A percentile compares a stretch with the other conserved stretches of the same genome.
phyloP scores from a whole-genome alignment of 1,140 invertebrate genomes.

The Theocolax elegans region DNA sequence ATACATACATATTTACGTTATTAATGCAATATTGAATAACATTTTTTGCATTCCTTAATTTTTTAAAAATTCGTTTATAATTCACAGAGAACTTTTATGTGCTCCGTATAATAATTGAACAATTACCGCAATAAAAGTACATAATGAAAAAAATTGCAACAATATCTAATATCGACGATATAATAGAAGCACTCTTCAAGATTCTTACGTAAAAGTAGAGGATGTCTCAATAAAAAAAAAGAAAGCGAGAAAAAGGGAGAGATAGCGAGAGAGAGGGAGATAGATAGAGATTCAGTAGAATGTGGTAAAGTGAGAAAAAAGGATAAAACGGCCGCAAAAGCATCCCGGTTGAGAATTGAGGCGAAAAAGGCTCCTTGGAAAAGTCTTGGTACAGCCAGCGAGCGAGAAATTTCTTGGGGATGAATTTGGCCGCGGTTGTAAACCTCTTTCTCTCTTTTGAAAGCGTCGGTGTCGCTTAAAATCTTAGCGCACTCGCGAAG shows the following conservation, averaged over 20 bases:
- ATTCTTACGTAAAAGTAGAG: background rate
- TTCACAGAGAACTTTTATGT: no score
- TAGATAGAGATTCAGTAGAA: no score
- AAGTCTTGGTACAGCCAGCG: background rate
- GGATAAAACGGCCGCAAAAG: background rate
- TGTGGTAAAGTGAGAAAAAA: background rate
- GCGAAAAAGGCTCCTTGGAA: background rate
- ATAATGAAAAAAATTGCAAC: no score
- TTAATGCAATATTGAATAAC: no score
- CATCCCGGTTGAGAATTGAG: background rate
- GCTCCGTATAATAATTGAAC: no score
- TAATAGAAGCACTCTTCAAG: slow-evolving; percentile 17
- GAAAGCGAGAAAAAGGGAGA: background rate
- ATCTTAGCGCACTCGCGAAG: slow-evolving; percentile 44
- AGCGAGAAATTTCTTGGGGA: slow-evolving; percentile 43
- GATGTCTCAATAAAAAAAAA: background rate
- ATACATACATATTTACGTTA: no score
- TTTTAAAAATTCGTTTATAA: no score
- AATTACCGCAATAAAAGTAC: no score
- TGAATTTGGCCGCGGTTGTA: slow-evolving; percentile 46
- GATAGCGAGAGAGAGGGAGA: background rate
- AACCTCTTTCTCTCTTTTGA: slow-evolving; percentile 40
- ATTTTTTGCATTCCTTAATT: no score
- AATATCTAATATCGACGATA: slow-evolving; percentile 24
- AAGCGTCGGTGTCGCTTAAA: slow-evolving; percentile 44